Base-by-base conservation (phyloP, 2,888 invertebrate genomes). In the Acanthopleura granulata region DNA sequence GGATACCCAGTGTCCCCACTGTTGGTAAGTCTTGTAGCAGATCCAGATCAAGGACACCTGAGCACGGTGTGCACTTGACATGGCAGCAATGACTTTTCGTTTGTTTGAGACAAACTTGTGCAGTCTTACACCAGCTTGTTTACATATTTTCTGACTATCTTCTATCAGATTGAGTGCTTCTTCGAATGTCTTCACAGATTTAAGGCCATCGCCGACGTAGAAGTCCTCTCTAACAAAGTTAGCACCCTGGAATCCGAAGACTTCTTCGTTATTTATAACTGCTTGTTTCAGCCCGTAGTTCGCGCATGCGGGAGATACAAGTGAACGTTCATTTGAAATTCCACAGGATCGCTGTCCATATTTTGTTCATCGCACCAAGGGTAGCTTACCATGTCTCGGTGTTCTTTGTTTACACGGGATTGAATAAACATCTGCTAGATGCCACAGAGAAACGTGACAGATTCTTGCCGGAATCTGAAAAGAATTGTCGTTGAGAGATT, bases 61-160 rank as follows among this genome's bases (percentile, higher is more conserved):
- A 18, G 78, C 79, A 74, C 78, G 25, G 30, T 81, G 81, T 51
- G 75, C 74, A 0, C 40, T 15, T 0, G 77, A 70, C 15, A 83
- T 29, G 1, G 51, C 12, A 0, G 75, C 29, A 3, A 82, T 14
- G 16, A 83, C 82, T n/a, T 75, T 74, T 49, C 71, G 71, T 15
- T 74, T 75, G 71, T 84, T 86, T 0, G 80, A 81, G 0, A 75
- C 18, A 72, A 82, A 80, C 62, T 83, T 82, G 75, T 79, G 79
- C 9, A 84, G 70, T 22, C 73, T 50, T 6, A 84, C 22, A 4
- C 78, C 79, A 66, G 78, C 78, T 29, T 74, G 74, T 0, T 62
- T 27, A 57, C 80, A 83, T 25, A 83, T 57, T 6, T 62, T 49
- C 61, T 74, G 73, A 22, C 66, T 75, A 12, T 51, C 74, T 16